Base-by-base conservation (phyloP, 1,140 invertebrate genomes). In the Matsumurasca onukii region DNA sequence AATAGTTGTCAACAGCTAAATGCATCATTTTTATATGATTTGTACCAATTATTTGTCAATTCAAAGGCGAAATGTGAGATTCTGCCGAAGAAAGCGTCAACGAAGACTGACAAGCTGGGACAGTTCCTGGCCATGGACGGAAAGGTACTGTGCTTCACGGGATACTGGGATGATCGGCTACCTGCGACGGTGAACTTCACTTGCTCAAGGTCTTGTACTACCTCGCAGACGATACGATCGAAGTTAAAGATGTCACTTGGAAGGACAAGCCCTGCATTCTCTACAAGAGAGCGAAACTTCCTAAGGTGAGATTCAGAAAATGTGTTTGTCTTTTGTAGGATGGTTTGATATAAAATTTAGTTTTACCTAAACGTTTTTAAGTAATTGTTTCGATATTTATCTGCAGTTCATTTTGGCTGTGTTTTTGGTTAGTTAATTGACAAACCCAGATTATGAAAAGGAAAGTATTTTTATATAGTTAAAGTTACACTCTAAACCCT, bases 91-190 rank as follows among this genome's bases (percentile, higher is more conserved):
- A 70, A 70, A 62, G 49, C 59, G 15, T 27, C 17, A 15, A 61
- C 52, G 12, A 70, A 65, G 29, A 48, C 48, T 2, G 48, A 87
- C 73, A 79, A 83, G 30, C 85, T 90, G 25, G 86, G 83, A 12
- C 86, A 92, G 72, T 94, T 94, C 79, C 77, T 93, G 17, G 86
- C 88, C 73, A 88, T 88, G 74, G 91, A 94, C 77, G 80, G 86
- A 72, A 86, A 92, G 75, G 86, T 94, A 48, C 80, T 93, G 29
- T 85, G 92, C 73, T 97, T 98, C 77, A 89, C 87, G 73, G 93
- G 89, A 27, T 93, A 93, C 72, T 97, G 95, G 94, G 93, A 97
- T 76, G 94, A 97, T 76, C 83, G 88, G 9, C 83, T 87, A 86
- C 83, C 31, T 84, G 89, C 74, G 86, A 88, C 77, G 89, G 94